Evolutionary conservation across 2,797 vertebrate genomes (phyloP), one percentile per base, ranked within the genome.

Genomic region (Hemibagrus guttatus): DNA sequence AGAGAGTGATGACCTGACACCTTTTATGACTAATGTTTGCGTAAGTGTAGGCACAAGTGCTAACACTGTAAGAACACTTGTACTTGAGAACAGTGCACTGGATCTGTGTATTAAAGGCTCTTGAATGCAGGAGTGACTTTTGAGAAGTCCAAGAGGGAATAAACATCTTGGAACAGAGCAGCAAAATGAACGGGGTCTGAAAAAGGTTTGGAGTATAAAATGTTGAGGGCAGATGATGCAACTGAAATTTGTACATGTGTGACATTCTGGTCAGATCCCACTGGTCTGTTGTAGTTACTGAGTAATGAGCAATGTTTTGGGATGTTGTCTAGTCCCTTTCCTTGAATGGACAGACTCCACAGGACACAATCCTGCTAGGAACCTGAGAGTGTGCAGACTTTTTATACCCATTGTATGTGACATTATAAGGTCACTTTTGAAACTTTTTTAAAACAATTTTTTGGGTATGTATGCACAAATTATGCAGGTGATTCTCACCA

Each of bases 201-300:
- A 4, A 68, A 68, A 68, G 68, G 68, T 6, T 6, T 69, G 26
- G 12, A 80, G 58, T 75, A 75, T 46, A 2, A n/a, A 75, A 46
- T 52, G 72, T 75, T n/a, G 72, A 75, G 11, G 72, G 17, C 21
- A 2, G 42, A 75, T 19, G 31, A 31, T 69, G 8, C 16, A 69
- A 39, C 16, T 39, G 31, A 39, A 39, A 69, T 39, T 21, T 39
- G 2, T 39, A 69, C 19, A 1, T n/a, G 2, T 39, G 35, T 39
- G 69, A 72, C 39, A 75, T 75, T 52, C 46, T 75, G 4, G 6
- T 75, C 72, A 52, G 72, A 75, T 75, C 13, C 26, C 42, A 75
- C 26, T n/a, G 72, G 72, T 75, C 72, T 46, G 46, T n/a, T 75
- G 42, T 23, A 46, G 71, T 74, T 74, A 9, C 71, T 74, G 71